phyloP scores from a whole-genome alignment of 1,140 invertebrate genomes.

The Bombus superbus region DNA sequence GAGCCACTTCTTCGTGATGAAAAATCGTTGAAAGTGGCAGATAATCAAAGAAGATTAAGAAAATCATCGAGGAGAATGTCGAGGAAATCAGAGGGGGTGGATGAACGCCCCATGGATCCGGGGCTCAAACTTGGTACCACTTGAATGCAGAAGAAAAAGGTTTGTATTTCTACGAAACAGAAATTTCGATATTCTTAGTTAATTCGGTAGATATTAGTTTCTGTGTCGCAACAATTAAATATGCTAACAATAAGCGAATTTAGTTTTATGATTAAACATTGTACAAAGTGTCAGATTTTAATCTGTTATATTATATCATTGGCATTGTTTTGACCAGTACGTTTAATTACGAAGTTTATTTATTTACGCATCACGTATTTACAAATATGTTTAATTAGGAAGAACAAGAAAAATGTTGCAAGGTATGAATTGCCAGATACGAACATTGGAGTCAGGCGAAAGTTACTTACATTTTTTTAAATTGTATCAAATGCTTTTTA shows the following conservation, averaged over 20 bases:
- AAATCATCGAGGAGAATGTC: constrained; percentile 49
- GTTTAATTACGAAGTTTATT: too few relatives aligned
- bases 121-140: constrained; percentile 58
- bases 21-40: constrained; percentile 12
- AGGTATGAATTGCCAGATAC: too few relatives aligned
- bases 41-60: not conserved
- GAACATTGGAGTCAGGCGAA: too few relatives aligned
- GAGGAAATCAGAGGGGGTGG: constrained; percentile 44
- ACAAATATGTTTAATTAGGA: too few relatives aligned
- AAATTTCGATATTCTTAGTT: not conserved
- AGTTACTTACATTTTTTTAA: too few relatives aligned
- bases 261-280: not conserved
- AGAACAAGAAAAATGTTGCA: too few relatives aligned
- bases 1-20: constrained; percentile 27
- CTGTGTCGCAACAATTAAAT: not conserved
- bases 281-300: not conserved
- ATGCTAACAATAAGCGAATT: not conserved
- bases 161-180: not conserved
- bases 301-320: too few relatives aligned
- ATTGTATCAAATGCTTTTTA: too few relatives aligned
- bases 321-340: too few relatives aligned
- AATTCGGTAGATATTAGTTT: not conserved
- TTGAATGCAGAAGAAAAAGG: constrained; percentile 61
- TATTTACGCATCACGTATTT: too few relatives aligned
- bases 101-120: constrained; percentile 56